Evolutionary conservation across 2,888 invertebrate genomes (phyloP).

Genomic region (Dascillus cervinus): DNA sequence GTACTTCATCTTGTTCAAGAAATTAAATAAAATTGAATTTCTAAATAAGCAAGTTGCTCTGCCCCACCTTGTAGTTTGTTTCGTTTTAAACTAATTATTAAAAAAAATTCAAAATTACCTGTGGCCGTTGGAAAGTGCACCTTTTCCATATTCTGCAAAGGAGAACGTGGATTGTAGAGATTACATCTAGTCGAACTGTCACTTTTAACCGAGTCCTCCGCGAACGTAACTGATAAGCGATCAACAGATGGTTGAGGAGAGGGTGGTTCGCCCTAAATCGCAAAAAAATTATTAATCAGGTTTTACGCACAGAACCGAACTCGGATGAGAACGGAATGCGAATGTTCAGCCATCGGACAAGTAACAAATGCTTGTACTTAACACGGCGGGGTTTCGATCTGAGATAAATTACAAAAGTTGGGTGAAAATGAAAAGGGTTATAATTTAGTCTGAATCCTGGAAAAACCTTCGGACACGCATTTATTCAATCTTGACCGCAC

Average conservation of each 20-base stretch:
- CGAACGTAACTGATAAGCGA: constrained; percentile 66
- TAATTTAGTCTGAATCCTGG: constrained; percentile 40
- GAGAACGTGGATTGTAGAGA: constrained; percentile 15
- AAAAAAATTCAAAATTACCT: too few species aligned
- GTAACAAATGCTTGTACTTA: constrained; percentile 15
- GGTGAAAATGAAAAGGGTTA: constrained; percentile 36
- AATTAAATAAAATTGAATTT: too few species aligned
- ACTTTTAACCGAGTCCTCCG: constrained; percentile 44
- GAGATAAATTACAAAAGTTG: constrained; percentile 19
- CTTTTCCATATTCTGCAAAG: constrained; percentile 27
- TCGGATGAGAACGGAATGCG: constrained; percentile 1
- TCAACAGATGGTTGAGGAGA: constrained; percentile 65
- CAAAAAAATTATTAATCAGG: not conserved
- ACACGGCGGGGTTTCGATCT: constrained; percentile 11
- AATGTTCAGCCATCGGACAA: constrained; percentile 13
- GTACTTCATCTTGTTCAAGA: too few species aligned
- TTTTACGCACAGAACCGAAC: too few species aligned
- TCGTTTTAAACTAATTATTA: too few species aligned
- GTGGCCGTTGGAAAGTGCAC: constrained; percentile 27
- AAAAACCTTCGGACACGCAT: constrained; percentile 39
- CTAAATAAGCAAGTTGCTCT: too few species aligned
- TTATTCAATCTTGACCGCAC: constrained; percentile 38
- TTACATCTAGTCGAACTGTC: constrained; percentile 13
- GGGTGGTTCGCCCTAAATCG: constrained; percentile 46
- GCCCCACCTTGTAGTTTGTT: too few species aligned